Percentiles rank a stretch among this genome's conserved stretches.
Evolutionary conservation across 2,888 invertebrate species (phyloP).

Genomic region (Brachycybe producta): DNA sequence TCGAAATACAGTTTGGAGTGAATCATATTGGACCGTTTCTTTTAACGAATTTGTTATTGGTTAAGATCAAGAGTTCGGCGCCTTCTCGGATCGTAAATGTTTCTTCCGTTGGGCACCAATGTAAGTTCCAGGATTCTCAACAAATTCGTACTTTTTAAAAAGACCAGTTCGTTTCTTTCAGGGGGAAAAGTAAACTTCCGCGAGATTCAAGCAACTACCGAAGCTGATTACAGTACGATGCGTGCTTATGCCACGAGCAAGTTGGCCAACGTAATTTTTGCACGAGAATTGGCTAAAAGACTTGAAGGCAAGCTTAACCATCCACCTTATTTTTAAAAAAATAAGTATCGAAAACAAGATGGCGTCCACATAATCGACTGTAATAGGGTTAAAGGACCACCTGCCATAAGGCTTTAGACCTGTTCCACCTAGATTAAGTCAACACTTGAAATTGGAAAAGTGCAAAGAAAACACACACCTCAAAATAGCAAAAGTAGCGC

Average conservation of each 20-base stretch:
- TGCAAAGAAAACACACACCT: too few species aligned
- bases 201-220: slow-evolving; percentile 26
- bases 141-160: too few species aligned
- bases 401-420: too few species aligned
- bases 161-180: slow-evolving; percentile 11
- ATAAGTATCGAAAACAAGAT: too few species aligned
- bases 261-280: slow-evolving; percentile 32
- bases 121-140: too few species aligned
- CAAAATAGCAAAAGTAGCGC: too few species aligned
- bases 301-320: slow-evolving; percentile 28
- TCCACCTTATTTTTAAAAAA: too few species aligned
- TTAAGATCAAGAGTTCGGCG: slow-evolving; percentile 44
- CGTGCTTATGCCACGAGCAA: slow-evolving; percentile 32
- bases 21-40: slow-evolving; percentile 51
- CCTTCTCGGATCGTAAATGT: slow-evolving; percentile 61
- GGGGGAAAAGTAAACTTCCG: slow-evolving; percentile 29
- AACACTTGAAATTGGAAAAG: too few species aligned
- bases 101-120: slow-evolving; percentile 54
- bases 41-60: slow-evolving; percentile 57
- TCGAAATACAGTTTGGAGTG: slow-evolving; percentile 65
- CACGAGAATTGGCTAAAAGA: slow-evolving; percentile 28
- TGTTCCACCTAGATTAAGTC: too few species aligned
- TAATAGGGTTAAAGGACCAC: too few species aligned
- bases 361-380: too few species aligned
- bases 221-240: slow-evolving; percentile 23